Evolutionary conservation across 2,888 invertebrate genomes (phyloP), one percentile per base, ranked within the genome.

Genomic region (Apamea monoglypha): DNA sequence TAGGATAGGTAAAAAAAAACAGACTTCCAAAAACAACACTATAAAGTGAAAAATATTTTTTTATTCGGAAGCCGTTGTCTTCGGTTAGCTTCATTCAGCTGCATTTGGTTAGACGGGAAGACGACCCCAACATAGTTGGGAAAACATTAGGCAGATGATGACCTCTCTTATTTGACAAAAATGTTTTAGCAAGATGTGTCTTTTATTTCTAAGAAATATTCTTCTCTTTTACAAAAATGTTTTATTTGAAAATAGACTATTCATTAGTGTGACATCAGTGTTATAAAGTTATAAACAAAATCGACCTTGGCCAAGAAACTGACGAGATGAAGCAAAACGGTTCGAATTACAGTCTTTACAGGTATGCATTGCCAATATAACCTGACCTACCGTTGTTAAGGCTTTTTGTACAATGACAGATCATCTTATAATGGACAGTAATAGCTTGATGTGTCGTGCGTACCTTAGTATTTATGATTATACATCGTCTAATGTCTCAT

Each of bases 211-310:
- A 29, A 32, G 4, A 69, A 68, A 40, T 40, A 6, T 40, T 32
- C 32, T 32, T 40, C 21, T 21, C 21, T 69, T 21, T 32, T 2
- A 64, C 25, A 36, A 12, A 40, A n/a, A 40, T 6, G 0, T 25
- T 66, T 25, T 40, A 16, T n/a, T 53, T 10, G 18, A 53, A 70
- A 25, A 70, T 10, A n/a, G 25, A 36, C 53, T 16, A 32, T 14
- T 40, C 25, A 12, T 2, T 8, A 64, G 6, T 25, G n/a, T n/a
- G n/a, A 61, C 18, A 25, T 25, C 4, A 29, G 0, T 18, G 32
- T 12, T n/a, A 14, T 61, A 64, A 63, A 63, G 2, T 29, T 64
- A n/a, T 83, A 83, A 84, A 73, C 68, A 82, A 72, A 40, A 29
- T 10, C 21, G 32, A 40, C 80, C 63, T 82, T 79, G 80, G 44